These are phyloP conservation scores for Parauchenoglanis ngamensis DNA, from an alignment of 2,797 vertebrate genomes.

Conservation along the genomic window DNA sequence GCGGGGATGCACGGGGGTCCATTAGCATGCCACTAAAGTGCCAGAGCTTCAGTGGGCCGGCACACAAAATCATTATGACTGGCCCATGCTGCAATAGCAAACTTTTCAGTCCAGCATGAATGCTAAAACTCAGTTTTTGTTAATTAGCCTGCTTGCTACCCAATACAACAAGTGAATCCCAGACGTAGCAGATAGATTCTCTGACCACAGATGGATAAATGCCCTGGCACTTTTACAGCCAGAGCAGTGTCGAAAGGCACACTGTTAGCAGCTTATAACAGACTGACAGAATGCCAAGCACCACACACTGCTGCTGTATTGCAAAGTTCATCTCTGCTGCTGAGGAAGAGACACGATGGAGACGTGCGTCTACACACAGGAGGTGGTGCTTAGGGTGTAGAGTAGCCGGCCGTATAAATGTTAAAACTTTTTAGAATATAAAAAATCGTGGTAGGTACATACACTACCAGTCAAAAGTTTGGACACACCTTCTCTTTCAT, in stretches of 20 bases:
- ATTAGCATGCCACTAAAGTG: conserved; percentile 53
- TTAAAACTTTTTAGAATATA: not conserved
- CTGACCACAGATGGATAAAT: conserved; percentile 17
- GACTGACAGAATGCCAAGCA: conserved; percentile 16
- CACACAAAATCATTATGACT: conserved; percentile 45
- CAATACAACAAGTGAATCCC: conserved; percentile 9
- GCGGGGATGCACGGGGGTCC: conserved; percentile 28
- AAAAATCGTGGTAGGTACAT: not conserved
- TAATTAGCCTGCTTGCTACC: conserved; percentile 22
- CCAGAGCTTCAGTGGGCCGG: conserved; percentile 37
- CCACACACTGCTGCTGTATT: not conserved
- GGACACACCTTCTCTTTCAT: no score
- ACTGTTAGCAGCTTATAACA: conserved; percentile 24
- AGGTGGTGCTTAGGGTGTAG: not conserved
- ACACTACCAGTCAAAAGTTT: no score
- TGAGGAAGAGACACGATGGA: not conserved
- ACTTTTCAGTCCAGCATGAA: not conserved
- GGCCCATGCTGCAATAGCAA: not conserved
- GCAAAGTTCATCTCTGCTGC: not conserved
- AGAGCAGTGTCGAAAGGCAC: conserved; percentile 9
- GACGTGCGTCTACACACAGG: not conserved
- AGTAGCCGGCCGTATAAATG: not conserved
- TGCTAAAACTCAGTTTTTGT: not conserved
- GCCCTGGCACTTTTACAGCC: not conserved
- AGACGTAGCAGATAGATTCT: conserved; percentile 3